Evolutionary conservation across 2,888 invertebrate genomes (phyloP).

Genomic region (Drosophila meridiana): DNA sequence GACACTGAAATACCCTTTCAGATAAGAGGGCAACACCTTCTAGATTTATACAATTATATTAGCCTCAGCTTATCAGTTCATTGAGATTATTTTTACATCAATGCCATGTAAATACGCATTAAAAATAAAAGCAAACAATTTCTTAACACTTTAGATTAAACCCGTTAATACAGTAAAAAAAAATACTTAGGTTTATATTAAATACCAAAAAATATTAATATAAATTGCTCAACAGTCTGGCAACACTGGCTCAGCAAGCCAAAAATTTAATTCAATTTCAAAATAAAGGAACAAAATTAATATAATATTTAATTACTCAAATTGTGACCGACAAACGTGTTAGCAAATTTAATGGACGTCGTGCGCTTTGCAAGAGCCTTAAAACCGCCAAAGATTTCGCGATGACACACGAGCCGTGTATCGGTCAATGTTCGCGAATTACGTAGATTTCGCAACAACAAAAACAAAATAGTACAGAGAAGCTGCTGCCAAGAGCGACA

Average conservation of each 20-base stretch:
- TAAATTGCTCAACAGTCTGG: neutral
- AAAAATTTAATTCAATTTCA: neutral
- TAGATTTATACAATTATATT: neutral
- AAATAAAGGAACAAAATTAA: no score
- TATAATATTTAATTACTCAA: neutral
- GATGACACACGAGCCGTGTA: conserved; percentile 16
- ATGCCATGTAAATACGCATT: neutral
- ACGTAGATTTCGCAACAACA: conserved; percentile 1
- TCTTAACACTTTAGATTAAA: neutral
- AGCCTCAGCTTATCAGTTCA: conserved; percentile 5
- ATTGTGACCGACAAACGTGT: neutral
- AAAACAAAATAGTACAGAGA: neutral
- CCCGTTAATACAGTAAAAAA: neutral
- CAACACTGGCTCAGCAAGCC: neutral
- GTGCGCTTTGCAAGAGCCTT: neutral
- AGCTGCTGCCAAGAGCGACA: conserved; percentile 3
- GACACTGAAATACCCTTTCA: conserved; percentile 29
- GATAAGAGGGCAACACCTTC: neutral
- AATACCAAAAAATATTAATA: neutral
- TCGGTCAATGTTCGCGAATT: conserved; percentile 44
- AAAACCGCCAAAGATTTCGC: conserved; percentile 9
- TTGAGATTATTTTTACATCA: conserved; percentile 4
- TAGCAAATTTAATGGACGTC: neutral
- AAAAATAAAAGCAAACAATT: neutral
- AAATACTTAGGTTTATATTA: neutral